Evolutionary conservation across 2,113 vertebrate genomes (phyloP), one percentile per base, ranked within the genome.

Genomic region (Tragelaphus scriptus): DNA sequence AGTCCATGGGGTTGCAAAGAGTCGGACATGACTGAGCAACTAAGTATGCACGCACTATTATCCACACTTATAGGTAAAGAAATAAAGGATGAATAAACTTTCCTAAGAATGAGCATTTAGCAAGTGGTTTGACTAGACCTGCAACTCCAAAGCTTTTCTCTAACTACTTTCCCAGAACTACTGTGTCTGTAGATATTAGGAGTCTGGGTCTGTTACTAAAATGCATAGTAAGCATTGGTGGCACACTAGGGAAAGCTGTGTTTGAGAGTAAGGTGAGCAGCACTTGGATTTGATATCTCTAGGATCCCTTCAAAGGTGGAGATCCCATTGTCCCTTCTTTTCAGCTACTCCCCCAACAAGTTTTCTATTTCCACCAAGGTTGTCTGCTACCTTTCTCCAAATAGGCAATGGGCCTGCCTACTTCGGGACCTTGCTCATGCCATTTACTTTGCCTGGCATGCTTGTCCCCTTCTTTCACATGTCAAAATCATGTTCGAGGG

Each of bases 71-170:
- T 65, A 93, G 44, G 55, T 49, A 25, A 95, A 93, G 36, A 97
- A 95, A 65, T 90, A 90, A 96, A 89, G 23, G 16, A 79, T 89
- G 92, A 84, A 36, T 94, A 92, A 88, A 92, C 44, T 82, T 96
- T 79, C 47, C 79, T 19, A 96, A 89, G 12, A 1, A 32, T 88
- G 77, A 95, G 32, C 44, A 79, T 25, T 16, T 59, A 91, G 17
- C 28, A 65, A 61, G 23, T 89, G 2, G 12, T 88, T 82, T 93
- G 85, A 10, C 16, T 30, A 68, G 25, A 68, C 19, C 14, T 93
- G 25, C 16, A 91, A 93, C 26, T 94, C 53, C 59, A 91, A 92
- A 94, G 8, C 63, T n/a, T 85, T 11, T 90, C 86, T 85, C 82
- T 94, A 88, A 84, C 17, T 84, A 75, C 23, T 94, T 16, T 68